These are phyloP conservation scores for Pagrus major DNA, from an alignment of 2,113 vertebrate genomes.

Conservation along the genomic window DNA sequence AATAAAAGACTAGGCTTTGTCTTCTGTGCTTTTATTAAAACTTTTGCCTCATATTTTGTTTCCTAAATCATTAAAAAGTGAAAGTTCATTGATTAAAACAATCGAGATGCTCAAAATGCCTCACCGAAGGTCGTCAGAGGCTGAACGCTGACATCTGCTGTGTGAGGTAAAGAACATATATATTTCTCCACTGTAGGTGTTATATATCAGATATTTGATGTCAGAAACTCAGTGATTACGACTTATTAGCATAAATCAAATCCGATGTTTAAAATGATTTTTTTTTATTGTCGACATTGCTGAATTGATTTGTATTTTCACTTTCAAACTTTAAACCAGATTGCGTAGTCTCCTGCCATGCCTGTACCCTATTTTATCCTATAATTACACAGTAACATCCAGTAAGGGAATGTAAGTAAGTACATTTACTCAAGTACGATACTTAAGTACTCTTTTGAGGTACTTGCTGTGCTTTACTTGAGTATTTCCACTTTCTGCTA, in stretches of 20 bases:
- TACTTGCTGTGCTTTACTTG: too few relatives aligned
- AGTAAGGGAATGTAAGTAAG: too few relatives aligned
- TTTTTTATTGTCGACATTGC: background rate
- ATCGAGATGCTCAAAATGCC: background rate
- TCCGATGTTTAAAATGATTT: background rate
- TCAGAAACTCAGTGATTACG: background rate
- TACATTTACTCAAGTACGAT: too few relatives aligned
- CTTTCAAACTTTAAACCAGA: too few relatives aligned
- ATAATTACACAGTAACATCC: too few relatives aligned
- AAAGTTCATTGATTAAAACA: background rate
- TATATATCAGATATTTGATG: background rate
- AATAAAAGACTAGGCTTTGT: slow-evolving; percentile 20
- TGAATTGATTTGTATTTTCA: background rate
- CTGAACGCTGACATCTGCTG: background rate
- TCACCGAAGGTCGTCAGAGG: background rate
- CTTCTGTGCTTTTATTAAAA: slow-evolving; percentile 28
- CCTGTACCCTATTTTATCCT: too few relatives aligned
- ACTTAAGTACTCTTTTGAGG: too few relatives aligned
- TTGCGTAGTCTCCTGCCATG: too few relatives aligned
- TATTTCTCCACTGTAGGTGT: background rate
- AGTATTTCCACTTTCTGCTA: too few relatives aligned
- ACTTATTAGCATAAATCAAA: background rate
- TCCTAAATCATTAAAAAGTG: background rate
- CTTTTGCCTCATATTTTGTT: background rate
- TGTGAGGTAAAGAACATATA: background rate